Conservation (phyloP, 2,888 invertebrate species). For the Lepeophtheirus nordmannii region DNA sequence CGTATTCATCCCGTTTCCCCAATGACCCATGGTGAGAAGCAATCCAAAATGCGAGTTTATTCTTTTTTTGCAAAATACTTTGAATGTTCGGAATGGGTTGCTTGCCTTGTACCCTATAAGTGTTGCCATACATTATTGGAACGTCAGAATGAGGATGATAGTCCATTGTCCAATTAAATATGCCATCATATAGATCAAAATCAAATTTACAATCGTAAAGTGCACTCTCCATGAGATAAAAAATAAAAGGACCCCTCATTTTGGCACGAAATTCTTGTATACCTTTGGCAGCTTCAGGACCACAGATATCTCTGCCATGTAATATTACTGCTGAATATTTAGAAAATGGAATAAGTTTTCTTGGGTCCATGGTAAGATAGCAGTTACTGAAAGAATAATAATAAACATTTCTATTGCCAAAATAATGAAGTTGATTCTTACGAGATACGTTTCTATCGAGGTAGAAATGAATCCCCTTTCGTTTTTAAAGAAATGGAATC, state of each 20-base stretch:
- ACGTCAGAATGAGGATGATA: neutral
- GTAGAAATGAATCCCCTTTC: too few species aligned
- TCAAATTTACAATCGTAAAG: neutral
- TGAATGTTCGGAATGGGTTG: neutral
- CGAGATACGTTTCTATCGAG: too few species aligned
- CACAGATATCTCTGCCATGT: neutral
- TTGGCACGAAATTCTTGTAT: neutral
- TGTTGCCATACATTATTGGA: too few species aligned
- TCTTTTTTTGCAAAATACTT: neutral
- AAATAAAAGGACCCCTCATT: neutral
- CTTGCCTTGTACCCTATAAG: too few species aligned
- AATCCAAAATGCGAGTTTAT: neutral
- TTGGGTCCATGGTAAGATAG: neutral
- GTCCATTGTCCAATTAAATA: neutral
- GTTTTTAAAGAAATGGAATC: too few species aligned
- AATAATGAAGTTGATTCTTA: too few species aligned
- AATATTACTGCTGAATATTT: neutral
- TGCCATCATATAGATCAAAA: neutral
- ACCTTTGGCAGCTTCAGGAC: neutral
- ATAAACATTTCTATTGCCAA: too few species aligned
- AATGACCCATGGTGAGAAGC: neutral
- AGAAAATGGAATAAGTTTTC: neutral
- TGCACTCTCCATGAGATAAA: neutral
- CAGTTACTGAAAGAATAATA: neutral
- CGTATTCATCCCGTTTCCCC: neutral